Base-by-base conservation (phyloP, 2,888 invertebrate genomes). In the Boloria euphrosyne region DNA sequence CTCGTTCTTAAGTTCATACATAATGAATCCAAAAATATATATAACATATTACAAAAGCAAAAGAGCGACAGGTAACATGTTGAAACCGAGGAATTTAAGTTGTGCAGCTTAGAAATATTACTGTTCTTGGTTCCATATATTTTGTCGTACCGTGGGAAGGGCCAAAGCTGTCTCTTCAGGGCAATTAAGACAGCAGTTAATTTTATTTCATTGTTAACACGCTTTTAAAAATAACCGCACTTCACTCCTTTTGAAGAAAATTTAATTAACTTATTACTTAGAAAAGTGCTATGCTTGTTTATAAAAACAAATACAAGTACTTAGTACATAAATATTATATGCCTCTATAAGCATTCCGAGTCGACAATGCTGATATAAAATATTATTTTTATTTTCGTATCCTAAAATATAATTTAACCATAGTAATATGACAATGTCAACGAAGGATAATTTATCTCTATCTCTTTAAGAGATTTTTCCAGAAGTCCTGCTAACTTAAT, bases 171-270 rank as follows among this genome's bases (percentile, higher is more conserved):
- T 71, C 74, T 80, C 53, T 83, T 81, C 77, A 74, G 76, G 75
- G 80, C 78, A 84, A 87, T 87, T 86, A 86, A 85, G 82, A 76
- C 63, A 27, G 66, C 67, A 22, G 78, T 83, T 78, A 74, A 74
- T 85, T 84, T 86, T 85, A 83, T 84, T 85, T 84, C 76, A 75
- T 78, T 80, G 78, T 77, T 76, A 76, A 79, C 78, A 75, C 74
- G 74, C 69, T 70, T 67, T 71, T 49, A 78, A 73, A 38, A 7
- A 38, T 38, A 38, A 71, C 71, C 72, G 18, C n/a, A 54, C 59
- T 65, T 62, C 51, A 58, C 61, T 68, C 54, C 54, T 66, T 70
- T 63, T 22, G 62, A 68, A 57, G 62, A 62, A 66, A 49, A 49
- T 27, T 31, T 22, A 58, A 66, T 46, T 75, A 70, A 70, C 72